Conservation (phyloP, 2,797 vertebrate genomes). For the Threskiornis aethiopicus region DNA sequence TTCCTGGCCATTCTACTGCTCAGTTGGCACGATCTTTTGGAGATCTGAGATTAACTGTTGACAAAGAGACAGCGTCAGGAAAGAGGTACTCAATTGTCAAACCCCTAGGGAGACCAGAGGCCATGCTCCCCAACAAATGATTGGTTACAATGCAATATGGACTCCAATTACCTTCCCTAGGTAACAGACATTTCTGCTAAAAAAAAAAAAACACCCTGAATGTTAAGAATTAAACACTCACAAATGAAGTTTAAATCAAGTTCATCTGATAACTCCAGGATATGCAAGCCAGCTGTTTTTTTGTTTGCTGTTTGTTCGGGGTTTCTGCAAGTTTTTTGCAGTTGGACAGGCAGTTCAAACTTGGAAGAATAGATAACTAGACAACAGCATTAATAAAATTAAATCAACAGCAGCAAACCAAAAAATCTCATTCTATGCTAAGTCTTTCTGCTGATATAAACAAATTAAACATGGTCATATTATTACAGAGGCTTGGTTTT, state of each 20-base stretch:
- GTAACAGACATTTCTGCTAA: neutral
- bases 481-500: neutral
- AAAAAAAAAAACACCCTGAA: neutral
- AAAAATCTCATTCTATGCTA: neutral
- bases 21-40: neutral
- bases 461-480: neutral
- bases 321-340: neutral
- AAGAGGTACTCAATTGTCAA: neutral
- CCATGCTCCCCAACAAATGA: rapidly evolving
- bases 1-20: neutral
- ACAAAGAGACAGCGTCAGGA: neutral
- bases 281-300: neutral
- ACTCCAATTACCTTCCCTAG: neutral
- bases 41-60: neutral
- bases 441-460: neutral
- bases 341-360: neutral
- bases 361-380: neutral
- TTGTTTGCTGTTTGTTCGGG: neutral
- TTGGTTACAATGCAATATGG: neutral
- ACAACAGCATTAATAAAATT: neutral
- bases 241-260: neutral
- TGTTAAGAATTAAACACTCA: neutral
- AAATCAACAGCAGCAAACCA: neutral
- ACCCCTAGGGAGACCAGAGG: neutral
- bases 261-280: neutral